A percentile compares a stretch with the other conserved stretches of the same genome.
phyloP scores from a whole-genome alignment of 2,888 invertebrate genomes.

The Cacoxenus indagator region DNA sequence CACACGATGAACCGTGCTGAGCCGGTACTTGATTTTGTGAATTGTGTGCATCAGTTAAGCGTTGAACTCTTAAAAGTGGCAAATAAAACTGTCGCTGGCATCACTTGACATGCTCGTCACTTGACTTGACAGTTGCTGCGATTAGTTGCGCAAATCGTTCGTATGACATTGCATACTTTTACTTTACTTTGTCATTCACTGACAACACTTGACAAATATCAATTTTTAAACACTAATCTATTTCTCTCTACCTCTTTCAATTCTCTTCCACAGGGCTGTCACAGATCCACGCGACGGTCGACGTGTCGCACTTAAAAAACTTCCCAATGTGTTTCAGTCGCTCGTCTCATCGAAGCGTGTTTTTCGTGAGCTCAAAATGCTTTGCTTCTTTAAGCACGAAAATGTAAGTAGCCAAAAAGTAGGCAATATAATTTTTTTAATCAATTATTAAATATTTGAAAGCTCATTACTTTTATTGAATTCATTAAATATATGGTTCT shows the following conservation, averaged over 20 bases:
- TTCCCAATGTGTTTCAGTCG: conserved; percentile 99
- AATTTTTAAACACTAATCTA: background rate
- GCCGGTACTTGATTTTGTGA: background rate
- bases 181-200: background rate
- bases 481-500: too few species aligned
- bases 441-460: too few species aligned
- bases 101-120: too few species aligned
- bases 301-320: conserved; percentile 98
- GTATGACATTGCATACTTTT: conserved; percentile 19
- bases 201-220: background rate
- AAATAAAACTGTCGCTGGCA: too few species aligned
- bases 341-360: conserved; percentile 98
- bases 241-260: background rate
- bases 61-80: too few species aligned
- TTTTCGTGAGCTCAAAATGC: conserved; percentile 98
- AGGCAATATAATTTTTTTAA: too few species aligned
- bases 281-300: conserved; percentile 99
- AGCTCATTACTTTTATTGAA: too few species aligned
- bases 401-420: too few species aligned
- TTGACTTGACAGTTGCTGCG: background rate
- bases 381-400: conserved; percentile 99
- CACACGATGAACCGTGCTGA: background rate
- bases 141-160: background rate
- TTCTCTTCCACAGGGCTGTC: conserved; percentile 86
- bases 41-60: background rate